Percentiles rank a stretch among this genome's conserved stretches.
phyloP scores from a whole-genome alignment of 2,113 vertebrate genomes.

The Ctenodactylus gundi region DNA sequence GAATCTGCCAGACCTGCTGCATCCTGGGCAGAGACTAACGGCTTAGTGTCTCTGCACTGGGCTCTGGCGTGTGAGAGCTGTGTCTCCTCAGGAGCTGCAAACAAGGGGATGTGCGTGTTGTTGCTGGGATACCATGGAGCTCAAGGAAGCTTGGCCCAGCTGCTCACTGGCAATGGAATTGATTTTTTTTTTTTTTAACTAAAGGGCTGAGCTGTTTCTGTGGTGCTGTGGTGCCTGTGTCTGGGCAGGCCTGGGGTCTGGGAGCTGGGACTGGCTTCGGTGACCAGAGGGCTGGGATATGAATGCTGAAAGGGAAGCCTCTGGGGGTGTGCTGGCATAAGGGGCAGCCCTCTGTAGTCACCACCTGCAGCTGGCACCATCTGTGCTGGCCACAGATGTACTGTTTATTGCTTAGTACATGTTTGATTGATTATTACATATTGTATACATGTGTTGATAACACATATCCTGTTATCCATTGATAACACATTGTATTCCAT shows the following conservation, averaged over 20 bases:
- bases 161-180: constrained; percentile 45
- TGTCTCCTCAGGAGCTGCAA: constrained; percentile 35
- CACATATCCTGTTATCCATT: too few relatives aligned
- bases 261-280: background rate
- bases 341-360: background rate
- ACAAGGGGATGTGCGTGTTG: constrained; percentile 57
- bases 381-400: too few relatives aligned
- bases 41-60: background rate
- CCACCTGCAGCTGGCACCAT: background rate
- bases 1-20: background rate
- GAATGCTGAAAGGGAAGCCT: background rate
- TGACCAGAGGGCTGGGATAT: background rate
- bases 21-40: background rate
- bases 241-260: background rate
- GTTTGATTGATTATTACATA: too few relatives aligned
- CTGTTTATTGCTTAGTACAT: too few relatives aligned
- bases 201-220: background rate
- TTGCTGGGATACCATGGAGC: constrained; percentile 71
- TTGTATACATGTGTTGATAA: background rate
- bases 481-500: background rate
- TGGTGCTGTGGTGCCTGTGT: background rate
- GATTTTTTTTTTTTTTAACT: constrained; percentile 74
- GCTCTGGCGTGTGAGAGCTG: constrained; percentile 25
- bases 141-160: constrained; percentile 43
- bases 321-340: background rate